Evolutionary conservation across 2,888 invertebrate genomes (phyloP), one percentile per base, ranked within the genome.

Genomic region (Agrotis puta): DNA sequence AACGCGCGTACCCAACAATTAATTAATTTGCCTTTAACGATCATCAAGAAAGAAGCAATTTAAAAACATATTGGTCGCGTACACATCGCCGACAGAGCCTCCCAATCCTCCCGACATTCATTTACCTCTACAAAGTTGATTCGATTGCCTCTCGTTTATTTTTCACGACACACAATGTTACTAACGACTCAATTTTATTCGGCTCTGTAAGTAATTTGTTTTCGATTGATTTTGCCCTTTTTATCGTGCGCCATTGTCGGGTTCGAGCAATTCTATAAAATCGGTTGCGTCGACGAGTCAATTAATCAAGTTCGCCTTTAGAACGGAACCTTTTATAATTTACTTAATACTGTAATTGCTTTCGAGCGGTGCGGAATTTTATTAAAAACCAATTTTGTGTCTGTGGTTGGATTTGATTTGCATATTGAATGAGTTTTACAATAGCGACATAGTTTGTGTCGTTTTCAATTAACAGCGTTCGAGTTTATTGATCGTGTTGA

Each of bases 201-300:
- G 71, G 84, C 76, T 76, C 83, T 83, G 87, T 89, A 88, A 91
- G 90, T 92, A 92, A 92, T 92, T 92, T 91, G 89, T 89, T 92
- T 92, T 90, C 88, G 85, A 89, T 91, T 88, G 89, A 89, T 87
- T 89, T 88, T 82, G 79, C 74, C 85, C 77, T 85, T 85, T 88
- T 89, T 87, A 88, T 88, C 85, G 83, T 77, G 51, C 63, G 56
- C 67, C 74, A 79, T 82, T 77, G 74, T 85, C 67, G 64, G 56
- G 43, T 47, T 43, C 50, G 14, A 62, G 54, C 64, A 57, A 75
- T 84, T 84, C 64, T 75, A 75, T 63, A 73, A 77, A 85, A 71
- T 78, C 78, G 70, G 71, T 76, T 70, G 67, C 70, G 59, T 20
- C 79, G 67, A 82, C 81, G 78, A 74, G 78, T 86, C 84, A 88